Percentiles rank a stretch among this genome's conserved stretches.
These are phyloP conservation scores for Drosophila melanica DNA, from an alignment of 1,140 invertebrate species.

Conservation along the genomic window DNA sequence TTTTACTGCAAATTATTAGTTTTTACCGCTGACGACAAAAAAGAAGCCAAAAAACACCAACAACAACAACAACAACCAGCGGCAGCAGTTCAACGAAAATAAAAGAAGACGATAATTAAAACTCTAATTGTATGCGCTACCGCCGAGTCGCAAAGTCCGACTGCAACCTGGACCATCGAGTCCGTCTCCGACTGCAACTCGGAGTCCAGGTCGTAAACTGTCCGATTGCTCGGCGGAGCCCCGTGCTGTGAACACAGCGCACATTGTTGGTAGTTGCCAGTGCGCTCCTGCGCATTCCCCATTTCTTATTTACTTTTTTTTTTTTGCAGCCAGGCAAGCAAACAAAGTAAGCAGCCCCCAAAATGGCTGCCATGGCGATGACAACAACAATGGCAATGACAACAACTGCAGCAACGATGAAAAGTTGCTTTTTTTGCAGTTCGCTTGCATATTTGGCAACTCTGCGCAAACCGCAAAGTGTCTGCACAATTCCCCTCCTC, in stretches of 20 bases:
- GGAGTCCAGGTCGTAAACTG: slow-evolving; percentile 40
- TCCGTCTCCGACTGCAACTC: slow-evolving; percentile 4
- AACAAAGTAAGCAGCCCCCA: slow-evolving; percentile 26
- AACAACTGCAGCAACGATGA: neutral
- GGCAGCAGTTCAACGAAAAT: slow-evolving; percentile 39
- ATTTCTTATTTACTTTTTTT: neutral
- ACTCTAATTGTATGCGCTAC: slow-evolving; percentile 79
- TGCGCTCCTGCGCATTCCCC: slow-evolving; percentile 7
- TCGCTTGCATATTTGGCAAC: slow-evolving; percentile 31
- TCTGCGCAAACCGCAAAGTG: slow-evolving; percentile 51
- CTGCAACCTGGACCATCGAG: neutral
- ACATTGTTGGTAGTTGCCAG: slow-evolving; percentile 9
- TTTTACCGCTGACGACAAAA: slow-evolving; percentile 74
- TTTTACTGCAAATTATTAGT: slow-evolving; percentile 82
- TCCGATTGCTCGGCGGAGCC: slow-evolving; percentile 16
- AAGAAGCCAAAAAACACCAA: slow-evolving; percentile 18
- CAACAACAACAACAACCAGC: neutral
- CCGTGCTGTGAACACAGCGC: slow-evolving; percentile 26
- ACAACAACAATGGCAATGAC: neutral
- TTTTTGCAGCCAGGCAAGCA: neutral
- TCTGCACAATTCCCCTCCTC: slow-evolving; percentile 8
- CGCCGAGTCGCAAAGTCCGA: slow-evolving; percentile 25
- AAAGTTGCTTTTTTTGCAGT: neutral
- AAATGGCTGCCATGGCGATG: slow-evolving; percentile 29
- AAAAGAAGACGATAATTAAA: slow-evolving; percentile 74